Conservation (phyloP, 2,888 invertebrate species). For the Pseudococcus jackbeardsleyi region DNA sequence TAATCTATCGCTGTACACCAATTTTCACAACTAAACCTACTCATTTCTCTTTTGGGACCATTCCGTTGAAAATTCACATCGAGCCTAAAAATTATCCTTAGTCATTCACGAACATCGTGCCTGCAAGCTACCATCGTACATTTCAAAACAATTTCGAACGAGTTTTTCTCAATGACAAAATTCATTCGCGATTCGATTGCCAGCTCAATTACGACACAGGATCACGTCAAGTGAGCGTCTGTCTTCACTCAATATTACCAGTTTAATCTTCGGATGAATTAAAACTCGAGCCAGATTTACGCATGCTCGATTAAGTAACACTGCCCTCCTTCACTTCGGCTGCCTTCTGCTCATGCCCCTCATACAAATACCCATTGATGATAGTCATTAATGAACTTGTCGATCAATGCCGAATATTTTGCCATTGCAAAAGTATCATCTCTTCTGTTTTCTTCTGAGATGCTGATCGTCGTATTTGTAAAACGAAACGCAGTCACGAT, state of each 20-base stretch:
- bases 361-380: neutral
- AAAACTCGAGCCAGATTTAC: neutral
- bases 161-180: neutral
- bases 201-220: neutral
- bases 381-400: constrained; percentile 37
- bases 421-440: neutral
- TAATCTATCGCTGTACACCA: no score
- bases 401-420: neutral
- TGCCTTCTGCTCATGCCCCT: neutral
- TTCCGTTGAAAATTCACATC: no score
- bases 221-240: neutral
- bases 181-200: neutral
- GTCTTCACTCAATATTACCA: neutral
- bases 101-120: neutral
- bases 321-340: neutral
- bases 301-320: neutral
- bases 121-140: neutral
- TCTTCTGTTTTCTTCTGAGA: neutral
- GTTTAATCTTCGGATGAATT: constrained; percentile 22
- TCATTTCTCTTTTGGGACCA: no score
- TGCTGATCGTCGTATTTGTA: neutral
- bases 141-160: neutral
- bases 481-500: neutral
- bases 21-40: no score
- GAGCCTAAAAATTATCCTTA: no score